These are phyloP conservation scores for Drosophila neoperkinsi DNA, from an alignment of 2,888 invertebrate species.

Conservation along the genomic window DNA sequence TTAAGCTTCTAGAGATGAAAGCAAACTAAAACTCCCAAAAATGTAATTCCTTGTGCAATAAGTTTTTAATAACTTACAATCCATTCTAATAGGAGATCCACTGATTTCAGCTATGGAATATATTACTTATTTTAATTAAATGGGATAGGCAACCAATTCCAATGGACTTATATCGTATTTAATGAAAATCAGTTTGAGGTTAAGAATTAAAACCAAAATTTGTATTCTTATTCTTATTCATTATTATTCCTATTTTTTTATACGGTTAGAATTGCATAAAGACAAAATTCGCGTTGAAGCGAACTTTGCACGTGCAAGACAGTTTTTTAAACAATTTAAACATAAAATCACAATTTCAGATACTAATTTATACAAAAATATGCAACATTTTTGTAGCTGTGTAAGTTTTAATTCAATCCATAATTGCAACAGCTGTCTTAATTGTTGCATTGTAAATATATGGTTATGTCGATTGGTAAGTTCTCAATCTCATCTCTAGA, in stretches of 20 bases:
- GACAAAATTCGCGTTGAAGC: not conserved
- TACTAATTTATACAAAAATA: too few species aligned
- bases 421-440: not conserved
- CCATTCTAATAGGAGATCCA: not conserved
- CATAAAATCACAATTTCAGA: too few species aligned
- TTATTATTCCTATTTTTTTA: not conserved
- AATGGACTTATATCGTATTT: not conserved
- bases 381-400: too few species aligned
- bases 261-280: not conserved
- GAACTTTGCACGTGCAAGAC: too few species aligned
- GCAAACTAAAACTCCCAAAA: not conserved
- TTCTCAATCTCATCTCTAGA: not conserved
- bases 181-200: not conserved
- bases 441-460: too few species aligned
- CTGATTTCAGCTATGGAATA: not conserved
- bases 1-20: too few species aligned
- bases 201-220: not conserved
- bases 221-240: not conserved
- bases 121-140: not conserved
- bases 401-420: not conserved
- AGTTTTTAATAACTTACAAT: not conserved
- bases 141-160: not conserved
- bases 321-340: too few species aligned
- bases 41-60: too few species aligned
- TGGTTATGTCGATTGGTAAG: not conserved